A percentile compares a stretch with the other conserved stretches of the same genome.
phyloP scores from a whole-genome alignment of 1,140 invertebrate species.

The Trichonephila clavipes region DNA sequence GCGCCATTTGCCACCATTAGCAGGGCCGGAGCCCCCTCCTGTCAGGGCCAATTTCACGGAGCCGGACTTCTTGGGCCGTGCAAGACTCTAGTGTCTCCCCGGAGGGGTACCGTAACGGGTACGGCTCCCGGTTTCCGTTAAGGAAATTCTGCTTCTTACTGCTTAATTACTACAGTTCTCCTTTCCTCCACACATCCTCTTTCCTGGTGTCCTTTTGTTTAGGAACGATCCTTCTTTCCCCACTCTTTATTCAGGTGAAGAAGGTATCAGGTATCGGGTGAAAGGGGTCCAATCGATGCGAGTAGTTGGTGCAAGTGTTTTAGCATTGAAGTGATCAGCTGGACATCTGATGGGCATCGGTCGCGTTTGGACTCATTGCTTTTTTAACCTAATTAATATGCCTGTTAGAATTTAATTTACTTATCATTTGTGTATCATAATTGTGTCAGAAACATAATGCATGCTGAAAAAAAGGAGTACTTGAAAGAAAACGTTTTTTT shows the following conservation, averaged over 20 bases:
- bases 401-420: no score
- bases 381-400: no score
- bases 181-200: not conserved
- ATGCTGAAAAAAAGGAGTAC: no score
- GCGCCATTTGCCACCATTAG: constrained; percentile 76
- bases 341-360: no score
- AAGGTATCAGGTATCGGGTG: constrained; percentile 8
- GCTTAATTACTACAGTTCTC: constrained; percentile 68
- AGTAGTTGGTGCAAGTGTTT: not conserved
- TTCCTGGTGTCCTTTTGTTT: not conserved
- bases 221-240: not conserved
- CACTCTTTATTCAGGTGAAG: constrained; percentile 33
- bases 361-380: no score
- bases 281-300: not conserved
- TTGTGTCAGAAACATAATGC: no score
- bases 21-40: constrained; percentile 69
- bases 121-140: constrained; percentile 62
- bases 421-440: no score
- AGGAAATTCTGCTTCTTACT: constrained; percentile 69
- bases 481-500: no score
- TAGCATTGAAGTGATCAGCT: not conserved
- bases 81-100: constrained; percentile 40
- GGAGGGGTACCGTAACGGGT: constrained; percentile 58
- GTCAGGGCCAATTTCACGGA: constrained; percentile 74
- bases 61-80: constrained; percentile 68